Percentiles rank a stretch among this genome's conserved stretches.
phyloP scores from a whole-genome alignment of 2,113 vertebrate species.

The Crotalus tigris region DNA sequence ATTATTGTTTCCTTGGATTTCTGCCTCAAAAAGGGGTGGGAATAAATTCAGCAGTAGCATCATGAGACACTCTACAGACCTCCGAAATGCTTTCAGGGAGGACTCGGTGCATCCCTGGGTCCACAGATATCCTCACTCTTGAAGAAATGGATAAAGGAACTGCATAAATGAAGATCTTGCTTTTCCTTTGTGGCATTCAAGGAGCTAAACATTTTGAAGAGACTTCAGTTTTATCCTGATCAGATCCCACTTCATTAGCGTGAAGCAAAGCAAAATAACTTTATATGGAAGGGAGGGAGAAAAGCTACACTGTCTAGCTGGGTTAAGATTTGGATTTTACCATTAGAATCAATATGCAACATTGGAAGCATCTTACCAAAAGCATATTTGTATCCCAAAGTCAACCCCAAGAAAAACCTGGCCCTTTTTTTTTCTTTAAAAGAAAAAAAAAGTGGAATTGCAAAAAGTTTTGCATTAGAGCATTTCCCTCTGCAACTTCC shows the following conservation, averaged over 20 bases:
- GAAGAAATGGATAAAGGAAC: neutral
- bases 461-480: neutral
- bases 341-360: neutral
- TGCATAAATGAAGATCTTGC: neutral
- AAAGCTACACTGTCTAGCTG: neutral
- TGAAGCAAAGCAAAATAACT: neutral
- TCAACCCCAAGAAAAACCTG: neutral
- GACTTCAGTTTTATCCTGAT: neutral
- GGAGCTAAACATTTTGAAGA: neutral
- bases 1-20: neutral
- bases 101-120: neutral
- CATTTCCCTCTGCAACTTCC: neutral
- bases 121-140: neutral
- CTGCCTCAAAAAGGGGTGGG: neutral
- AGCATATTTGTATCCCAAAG: neutral
- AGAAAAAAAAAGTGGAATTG: neutral
- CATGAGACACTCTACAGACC: neutral
- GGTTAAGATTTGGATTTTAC: neutral
- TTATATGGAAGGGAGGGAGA: neutral
- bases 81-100: neutral
- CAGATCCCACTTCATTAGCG: neutral
- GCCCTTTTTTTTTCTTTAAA: neutral
- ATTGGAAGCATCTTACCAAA: neutral
- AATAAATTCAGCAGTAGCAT: neutral
- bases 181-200: neutral